Evolutionary conservation across 2,888 invertebrate species (phyloP), one percentile per base, ranked within the genome.

Genomic region (Leucophenga maculata): DNA sequence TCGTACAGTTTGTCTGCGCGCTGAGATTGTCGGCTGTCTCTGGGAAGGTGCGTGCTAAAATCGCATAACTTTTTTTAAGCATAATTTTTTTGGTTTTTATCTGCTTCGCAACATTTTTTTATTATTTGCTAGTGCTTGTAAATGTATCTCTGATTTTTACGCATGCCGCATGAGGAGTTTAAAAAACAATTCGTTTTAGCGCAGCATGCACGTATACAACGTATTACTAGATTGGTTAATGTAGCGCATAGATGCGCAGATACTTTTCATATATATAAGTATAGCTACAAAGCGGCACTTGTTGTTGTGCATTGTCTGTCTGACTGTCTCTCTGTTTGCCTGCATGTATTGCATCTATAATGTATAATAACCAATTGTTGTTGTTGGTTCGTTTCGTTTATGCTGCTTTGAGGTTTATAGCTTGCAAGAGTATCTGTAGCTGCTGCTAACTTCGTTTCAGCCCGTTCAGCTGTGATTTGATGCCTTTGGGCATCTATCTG

Each of bases 1-100:
- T 78, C 90, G 95, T 75, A 95, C 93, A 8, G 93, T 95, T 73
- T 96, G 95, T 87, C 91, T 96, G 91, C 89, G 95, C 75, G 92
- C 95, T 68, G 96, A 96, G 89, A 89, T 95, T 76, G 91, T 94
- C 78, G 95, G 95, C 74, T 96, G 95, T 88, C 89, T 89, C 75
- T 94, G 93, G 92, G 90, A 90, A 89, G 94, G 95, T 94, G 88
- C 91, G 91, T 86, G 54, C 22, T 65, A n/a, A 71, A 60, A 65
- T 65, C 69, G 20, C 64, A 22, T 60, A 68, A 67, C 52, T 57
- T 65, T 50, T 22, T 55, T 3, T 26, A 26, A 2, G n/a, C 2
- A 46, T 46, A 46, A 46, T 46, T 46, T 55, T 31, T 54, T 54
- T 32, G 16, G 9, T 54, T 57, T 14, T 52, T 60, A 62, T 18